Evolutionary conservation across 2,113 vertebrate species (phyloP).

Genomic region (Emydocephalus ijimae): DNA sequence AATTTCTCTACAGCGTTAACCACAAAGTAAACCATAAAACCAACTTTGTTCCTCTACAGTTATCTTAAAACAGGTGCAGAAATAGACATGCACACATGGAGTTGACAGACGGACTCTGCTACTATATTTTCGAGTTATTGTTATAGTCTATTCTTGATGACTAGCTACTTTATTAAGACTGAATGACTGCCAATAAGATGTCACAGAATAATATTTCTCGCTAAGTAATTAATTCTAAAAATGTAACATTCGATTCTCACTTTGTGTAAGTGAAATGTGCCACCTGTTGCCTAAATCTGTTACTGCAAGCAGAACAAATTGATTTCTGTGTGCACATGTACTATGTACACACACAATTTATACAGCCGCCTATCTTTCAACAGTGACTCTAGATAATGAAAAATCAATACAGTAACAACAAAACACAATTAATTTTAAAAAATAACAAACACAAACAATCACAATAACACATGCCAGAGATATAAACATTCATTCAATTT

Average conservation of each 20-base stretch:
- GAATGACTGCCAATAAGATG: background rate
- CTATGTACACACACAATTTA: background rate
- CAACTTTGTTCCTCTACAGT: background rate
- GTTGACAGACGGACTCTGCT: background rate
- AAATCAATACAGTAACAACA: background rate
- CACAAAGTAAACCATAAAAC: no score
- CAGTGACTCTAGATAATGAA: background rate
- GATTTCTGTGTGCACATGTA: background rate
- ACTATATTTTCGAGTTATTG: background rate
- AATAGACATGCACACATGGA: background rate
- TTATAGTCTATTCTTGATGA: background rate
- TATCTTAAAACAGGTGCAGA: background rate
- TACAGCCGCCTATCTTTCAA: background rate
- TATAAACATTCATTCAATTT: background rate
- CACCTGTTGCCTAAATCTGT: conserved; percentile 51
- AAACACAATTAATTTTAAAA: background rate
- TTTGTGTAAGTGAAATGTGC: conserved; percentile 33
- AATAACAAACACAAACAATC: background rate
- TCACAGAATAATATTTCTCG: background rate
- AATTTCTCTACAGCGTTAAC: background rate
- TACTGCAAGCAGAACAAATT: background rate
- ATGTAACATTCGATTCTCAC: fast-evolving
- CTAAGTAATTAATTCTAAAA: background rate
- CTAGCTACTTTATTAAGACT: background rate
- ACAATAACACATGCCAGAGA: background rate